These are phyloP conservation scores for Entomobrya multifasciata DNA, from an alignment of 2,888 invertebrate genomes.

Conservation along the genomic window DNA sequence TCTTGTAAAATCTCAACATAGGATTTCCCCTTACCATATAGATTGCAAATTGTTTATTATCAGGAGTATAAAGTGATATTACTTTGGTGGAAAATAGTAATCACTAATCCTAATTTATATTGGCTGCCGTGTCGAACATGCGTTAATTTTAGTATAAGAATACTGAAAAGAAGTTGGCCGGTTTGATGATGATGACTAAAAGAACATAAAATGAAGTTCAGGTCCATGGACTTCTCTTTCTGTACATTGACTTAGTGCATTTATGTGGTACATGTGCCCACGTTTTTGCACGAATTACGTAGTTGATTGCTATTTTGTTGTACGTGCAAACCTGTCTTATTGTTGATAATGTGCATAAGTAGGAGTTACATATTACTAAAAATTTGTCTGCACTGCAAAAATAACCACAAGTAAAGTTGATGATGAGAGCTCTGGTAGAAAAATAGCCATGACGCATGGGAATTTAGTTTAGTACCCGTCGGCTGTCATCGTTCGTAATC, in stretches of 20 bases:
- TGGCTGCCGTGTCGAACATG: neutral
- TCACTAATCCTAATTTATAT: neutral
- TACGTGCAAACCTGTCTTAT: neutral
- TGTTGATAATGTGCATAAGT: neutral
- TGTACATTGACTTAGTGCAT: slow-evolving; percentile 23
- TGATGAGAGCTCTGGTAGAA: slow-evolving; percentile 14
- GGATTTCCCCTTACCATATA: slow-evolving; percentile 40
- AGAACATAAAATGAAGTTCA: slow-evolving; percentile 14
- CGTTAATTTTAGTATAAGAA: neutral
- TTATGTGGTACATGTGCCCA: neutral
- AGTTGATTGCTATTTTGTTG: neutral
- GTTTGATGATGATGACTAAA: slow-evolving; percentile 43
- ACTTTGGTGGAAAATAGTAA: neutral
- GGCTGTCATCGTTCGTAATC: neutral
- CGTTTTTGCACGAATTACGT: slow-evolving; percentile 22
- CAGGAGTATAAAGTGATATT: slow-evolving; percentile 23
- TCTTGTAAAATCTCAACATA: too few relatives aligned
- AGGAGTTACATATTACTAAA: neutral
- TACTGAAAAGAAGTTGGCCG: neutral
- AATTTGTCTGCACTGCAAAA: too few relatives aligned
- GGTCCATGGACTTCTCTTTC: slow-evolving; percentile 31
- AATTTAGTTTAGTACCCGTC: slow-evolving; percentile 36
- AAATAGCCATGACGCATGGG: slow-evolving; percentile 63
- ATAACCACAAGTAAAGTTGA: neutral
- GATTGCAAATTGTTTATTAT: too few relatives aligned